phyloP scores from a whole-genome alignment of 2,888 invertebrate genomes.

The Keiferia lycopersicella region DNA sequence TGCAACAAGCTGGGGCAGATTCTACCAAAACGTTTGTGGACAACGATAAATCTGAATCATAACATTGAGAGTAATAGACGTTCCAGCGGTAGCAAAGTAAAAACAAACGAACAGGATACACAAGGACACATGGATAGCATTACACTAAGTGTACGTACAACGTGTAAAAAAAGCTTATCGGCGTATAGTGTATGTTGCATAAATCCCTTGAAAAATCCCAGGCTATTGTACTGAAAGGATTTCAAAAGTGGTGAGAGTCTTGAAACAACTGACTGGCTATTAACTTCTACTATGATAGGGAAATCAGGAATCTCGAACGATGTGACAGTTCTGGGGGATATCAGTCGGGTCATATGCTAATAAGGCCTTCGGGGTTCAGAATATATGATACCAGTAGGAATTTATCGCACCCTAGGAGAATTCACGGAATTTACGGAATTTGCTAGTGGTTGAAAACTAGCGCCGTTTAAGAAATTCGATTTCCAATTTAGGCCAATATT shows the following conservation, averaged over 20 bases:
- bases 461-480: background rate
- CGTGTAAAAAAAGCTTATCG: too few species aligned
- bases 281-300: background rate
- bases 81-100: background rate
- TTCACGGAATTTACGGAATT: too few species aligned
- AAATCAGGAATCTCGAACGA: constrained; percentile 1
- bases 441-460: background rate
- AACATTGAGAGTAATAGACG: background rate
- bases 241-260: too few species aligned
- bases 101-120: background rate
- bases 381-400: constrained; percentile 8
- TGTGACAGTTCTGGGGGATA: background rate
- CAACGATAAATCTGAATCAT: background rate
- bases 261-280: too few species aligned
- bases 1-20: background rate
- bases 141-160: too few species aligned
- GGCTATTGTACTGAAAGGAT: too few species aligned
- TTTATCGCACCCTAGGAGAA: background rate
- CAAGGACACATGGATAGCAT: too few species aligned
- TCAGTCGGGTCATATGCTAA: constrained; percentile 6
- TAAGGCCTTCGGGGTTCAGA: constrained; percentile 5
- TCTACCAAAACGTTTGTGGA: constrained; percentile 1
- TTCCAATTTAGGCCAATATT: background rate
- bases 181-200: too few species aligned
- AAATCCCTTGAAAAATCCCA: too few species aligned